A percentile compares a stretch with the other conserved stretches of the same genome.
These are phyloP conservation scores for Ellobium chinense DNA, from an alignment of 2,888 invertebrate genomes.

Conservation along the genomic window DNA sequence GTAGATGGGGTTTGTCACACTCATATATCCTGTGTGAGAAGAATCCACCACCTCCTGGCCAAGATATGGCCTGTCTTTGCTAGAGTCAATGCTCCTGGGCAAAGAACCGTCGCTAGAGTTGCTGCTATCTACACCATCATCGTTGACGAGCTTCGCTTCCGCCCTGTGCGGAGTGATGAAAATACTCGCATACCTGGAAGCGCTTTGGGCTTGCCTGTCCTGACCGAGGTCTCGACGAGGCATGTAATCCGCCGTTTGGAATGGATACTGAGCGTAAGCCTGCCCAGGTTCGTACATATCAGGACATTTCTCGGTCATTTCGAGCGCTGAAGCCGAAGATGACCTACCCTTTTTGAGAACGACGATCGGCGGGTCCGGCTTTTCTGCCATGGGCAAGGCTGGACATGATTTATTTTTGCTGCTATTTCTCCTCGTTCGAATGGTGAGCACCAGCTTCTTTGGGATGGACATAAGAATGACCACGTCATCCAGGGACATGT, in stretches of 20 bases:
- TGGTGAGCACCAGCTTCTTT: conserved; percentile 94
- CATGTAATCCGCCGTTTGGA: conserved; percentile 50
- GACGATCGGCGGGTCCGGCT: conserved; percentile 72
- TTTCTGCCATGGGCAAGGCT: conserved; percentile 71
- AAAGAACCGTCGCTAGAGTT: conserved; percentile 71
- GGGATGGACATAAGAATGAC: conserved; percentile 99
- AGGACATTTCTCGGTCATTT: conserved; percentile 74
- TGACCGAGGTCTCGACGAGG: conserved; percentile 26
- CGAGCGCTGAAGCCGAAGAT: conserved; percentile 71
- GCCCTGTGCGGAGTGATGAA: conserved; percentile 73
- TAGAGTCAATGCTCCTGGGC: conserved; percentile 69
- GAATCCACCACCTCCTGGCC: conserved; percentile 55
- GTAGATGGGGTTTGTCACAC: conserved; percentile 45
- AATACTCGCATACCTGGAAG: conserved; percentile 73
- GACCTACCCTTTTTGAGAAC: conserved; percentile 75
- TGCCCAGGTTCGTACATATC: conserved; percentile 63
- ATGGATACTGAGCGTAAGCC: conserved; percentile 59
- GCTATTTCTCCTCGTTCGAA: conserved; percentile 80
- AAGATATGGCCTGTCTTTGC: conserved; percentile 51
- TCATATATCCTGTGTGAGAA: conserved; percentile 28
- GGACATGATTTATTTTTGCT: conserved; percentile 74
- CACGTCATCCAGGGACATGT: conserved; percentile 99
- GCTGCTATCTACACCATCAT: conserved; percentile 68
- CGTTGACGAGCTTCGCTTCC: conserved; percentile 69
- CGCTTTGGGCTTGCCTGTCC: conserved; percentile 47